Conservation (phyloP, 2,113 vertebrate species). For the Lynx canadensis region DNA sequence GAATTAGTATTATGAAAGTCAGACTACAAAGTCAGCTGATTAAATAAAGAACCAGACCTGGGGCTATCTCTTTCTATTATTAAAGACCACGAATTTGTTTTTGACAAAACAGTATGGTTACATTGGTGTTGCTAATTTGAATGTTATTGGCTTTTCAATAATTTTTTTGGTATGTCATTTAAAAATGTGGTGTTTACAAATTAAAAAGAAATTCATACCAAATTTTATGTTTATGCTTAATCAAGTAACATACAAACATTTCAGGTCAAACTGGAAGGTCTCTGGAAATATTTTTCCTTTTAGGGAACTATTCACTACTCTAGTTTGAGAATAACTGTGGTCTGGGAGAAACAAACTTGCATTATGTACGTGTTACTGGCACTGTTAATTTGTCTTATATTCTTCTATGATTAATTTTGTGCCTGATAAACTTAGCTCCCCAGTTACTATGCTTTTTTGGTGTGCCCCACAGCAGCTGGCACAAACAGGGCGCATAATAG, state of each 20-base stretch:
- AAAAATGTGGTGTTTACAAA: background rate
- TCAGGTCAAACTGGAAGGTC: background rate
- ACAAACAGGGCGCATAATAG: background rate
- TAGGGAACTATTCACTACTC: background rate
- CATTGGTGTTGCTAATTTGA: conserved; percentile 14
- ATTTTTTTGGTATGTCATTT: background rate
- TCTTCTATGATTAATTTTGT: background rate
- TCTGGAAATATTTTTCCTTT: background rate
- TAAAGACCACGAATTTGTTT: conserved; percentile 21
- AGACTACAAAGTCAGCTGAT: background rate
- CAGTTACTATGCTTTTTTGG: background rate
- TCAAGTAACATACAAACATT: background rate
- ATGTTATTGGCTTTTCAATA: conserved; percentile 24
- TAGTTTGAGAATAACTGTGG: background rate
- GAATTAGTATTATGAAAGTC: background rate
- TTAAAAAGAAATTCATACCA: background rate
- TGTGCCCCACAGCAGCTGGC: background rate
- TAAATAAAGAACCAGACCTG: background rate
- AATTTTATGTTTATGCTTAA: background rate
- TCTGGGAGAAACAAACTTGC: background rate
- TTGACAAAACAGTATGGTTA: background rate
- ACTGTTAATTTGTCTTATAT: background rate
- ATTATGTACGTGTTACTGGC: background rate
- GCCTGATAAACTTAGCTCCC: background rate
- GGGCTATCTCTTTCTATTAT: background rate